Conservation (phyloP, 2,888 invertebrate species). For the Lasioglossum marginatum region DNA sequence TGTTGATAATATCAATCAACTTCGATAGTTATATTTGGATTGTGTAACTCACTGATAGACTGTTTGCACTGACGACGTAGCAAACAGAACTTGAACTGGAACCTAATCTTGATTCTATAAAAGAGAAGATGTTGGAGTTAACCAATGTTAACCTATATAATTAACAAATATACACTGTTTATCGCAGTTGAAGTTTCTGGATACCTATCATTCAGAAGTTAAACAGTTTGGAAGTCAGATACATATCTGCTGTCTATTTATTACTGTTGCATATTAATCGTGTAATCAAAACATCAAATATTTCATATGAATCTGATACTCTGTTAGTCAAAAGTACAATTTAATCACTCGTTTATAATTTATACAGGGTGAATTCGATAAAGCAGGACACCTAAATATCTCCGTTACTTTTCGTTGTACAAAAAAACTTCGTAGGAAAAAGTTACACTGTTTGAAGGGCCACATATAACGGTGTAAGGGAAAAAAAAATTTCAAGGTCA, state of each 20-base stretch:
- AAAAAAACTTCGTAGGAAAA: no score
- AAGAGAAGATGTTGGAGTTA: not conserved
- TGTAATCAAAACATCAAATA: not conserved
- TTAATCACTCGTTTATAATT: no score
- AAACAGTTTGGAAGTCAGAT: not conserved
- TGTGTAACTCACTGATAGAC: not conserved
- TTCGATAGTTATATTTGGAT: not conserved
- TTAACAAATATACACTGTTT: not conserved
- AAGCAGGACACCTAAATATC: no score
- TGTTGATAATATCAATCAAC: not conserved
- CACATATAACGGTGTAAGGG: no score
- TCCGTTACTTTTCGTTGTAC: no score
- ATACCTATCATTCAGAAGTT: not conserved
- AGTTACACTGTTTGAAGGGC: no score
- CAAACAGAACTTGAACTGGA: not conserved
- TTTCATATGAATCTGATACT: not conserved
- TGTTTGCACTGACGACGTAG: not conserved
- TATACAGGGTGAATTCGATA: no score
- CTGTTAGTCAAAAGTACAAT: no score
- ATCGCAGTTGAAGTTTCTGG: not conserved
- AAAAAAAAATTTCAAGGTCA: no score
- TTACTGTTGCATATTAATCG: not conserved
- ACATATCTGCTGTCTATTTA: not conserved
- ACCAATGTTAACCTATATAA: not conserved
- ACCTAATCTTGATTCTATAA: not conserved